Percentiles rank a stretch among this genome's conserved stretches.
Evolutionary conservation across 2,888 invertebrate genomes (phyloP).

Genomic region (Acheta domesticus): DNA sequence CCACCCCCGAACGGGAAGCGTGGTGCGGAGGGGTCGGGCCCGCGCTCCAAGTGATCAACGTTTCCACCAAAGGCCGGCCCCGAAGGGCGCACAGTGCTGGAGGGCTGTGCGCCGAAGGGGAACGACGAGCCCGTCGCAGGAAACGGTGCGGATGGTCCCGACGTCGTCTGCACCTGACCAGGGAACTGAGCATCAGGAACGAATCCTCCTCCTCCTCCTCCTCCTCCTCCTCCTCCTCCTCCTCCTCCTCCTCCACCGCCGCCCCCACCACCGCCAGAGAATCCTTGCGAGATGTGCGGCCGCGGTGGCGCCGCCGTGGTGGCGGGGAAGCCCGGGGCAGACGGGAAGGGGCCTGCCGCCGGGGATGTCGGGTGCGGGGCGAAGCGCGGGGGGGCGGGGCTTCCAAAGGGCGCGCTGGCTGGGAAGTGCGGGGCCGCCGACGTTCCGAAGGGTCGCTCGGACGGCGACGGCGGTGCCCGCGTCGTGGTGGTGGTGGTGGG

Average conservation of each 20-base stretch:
- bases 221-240: neutral
- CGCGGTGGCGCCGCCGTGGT: too few species aligned
- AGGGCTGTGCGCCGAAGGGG: neutral
- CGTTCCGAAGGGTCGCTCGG: too few species aligned
- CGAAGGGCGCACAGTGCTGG: neutral
- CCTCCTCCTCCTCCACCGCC: neutral
- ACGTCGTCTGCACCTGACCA: neutral
- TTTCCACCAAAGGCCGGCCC: neutral
- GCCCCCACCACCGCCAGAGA: too few species aligned
- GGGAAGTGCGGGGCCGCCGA: conserved; percentile 37
- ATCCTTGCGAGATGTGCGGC: too few species aligned
- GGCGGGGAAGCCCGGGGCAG: too few species aligned
- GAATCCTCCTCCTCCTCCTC: neutral
- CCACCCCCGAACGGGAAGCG: neutral
- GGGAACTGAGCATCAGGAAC: neutral
- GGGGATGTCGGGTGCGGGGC: conserved; percentile 41
- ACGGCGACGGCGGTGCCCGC: conserved; percentile 38
- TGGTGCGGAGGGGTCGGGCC: neutral
- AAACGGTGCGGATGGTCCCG: neutral
- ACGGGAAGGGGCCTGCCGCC: too few species aligned
- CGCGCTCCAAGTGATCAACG: neutral
- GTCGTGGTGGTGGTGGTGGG: conserved; percentile 37
- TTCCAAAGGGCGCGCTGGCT: too few species aligned
- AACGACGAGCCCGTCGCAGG: neutral
- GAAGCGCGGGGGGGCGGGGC: conserved; percentile 40